Conservation (phyloP, 2,888 invertebrate genomes). For the Hypercompe scribonia region DNA sequence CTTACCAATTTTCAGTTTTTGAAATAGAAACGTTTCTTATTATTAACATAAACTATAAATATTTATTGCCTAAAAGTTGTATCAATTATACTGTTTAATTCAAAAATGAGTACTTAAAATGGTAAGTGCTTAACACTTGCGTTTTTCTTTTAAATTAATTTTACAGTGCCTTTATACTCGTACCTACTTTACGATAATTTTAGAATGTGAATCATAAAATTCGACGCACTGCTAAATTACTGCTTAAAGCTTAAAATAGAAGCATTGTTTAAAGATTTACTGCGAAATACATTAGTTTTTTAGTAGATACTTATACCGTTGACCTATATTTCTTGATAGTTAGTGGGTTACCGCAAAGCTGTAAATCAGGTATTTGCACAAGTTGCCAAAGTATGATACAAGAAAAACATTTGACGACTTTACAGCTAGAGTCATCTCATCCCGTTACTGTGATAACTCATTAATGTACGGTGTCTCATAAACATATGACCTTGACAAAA, state of each 20-base stretch:
- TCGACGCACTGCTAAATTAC: slow-evolving; percentile 42
- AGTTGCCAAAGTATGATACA: slow-evolving; percentile 35
- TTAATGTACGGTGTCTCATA: slow-evolving; percentile 33
- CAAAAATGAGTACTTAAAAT: neutral
- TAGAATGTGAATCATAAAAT: slow-evolving; percentile 17
- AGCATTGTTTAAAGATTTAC: slow-evolving; percentile 55
- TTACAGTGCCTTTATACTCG: neutral
- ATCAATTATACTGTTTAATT: neutral
- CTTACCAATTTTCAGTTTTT: too few relatives aligned
- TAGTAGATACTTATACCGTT: slow-evolving; percentile 42
- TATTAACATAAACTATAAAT: neutral
- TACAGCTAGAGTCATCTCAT: slow-evolving; percentile 34
- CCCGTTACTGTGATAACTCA: slow-evolving; percentile 34
- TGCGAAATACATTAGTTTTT: slow-evolving; percentile 40
- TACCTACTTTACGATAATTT: neutral
- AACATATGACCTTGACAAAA: slow-evolving; percentile 9
- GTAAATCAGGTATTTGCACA: slow-evolving; percentile 40
- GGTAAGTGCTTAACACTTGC: neutral
- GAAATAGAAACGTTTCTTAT: neutral
- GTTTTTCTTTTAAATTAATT: neutral
- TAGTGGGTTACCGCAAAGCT: slow-evolving; percentile 46
- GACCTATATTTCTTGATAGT: slow-evolving; percentile 42
- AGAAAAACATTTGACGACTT: slow-evolving; percentile 42
- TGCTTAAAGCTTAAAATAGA: slow-evolving; percentile 51
- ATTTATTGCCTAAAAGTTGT: neutral